phyloP scores from a whole-genome alignment of 2,888 invertebrate genomes.

The Ellobium chinense region DNA sequence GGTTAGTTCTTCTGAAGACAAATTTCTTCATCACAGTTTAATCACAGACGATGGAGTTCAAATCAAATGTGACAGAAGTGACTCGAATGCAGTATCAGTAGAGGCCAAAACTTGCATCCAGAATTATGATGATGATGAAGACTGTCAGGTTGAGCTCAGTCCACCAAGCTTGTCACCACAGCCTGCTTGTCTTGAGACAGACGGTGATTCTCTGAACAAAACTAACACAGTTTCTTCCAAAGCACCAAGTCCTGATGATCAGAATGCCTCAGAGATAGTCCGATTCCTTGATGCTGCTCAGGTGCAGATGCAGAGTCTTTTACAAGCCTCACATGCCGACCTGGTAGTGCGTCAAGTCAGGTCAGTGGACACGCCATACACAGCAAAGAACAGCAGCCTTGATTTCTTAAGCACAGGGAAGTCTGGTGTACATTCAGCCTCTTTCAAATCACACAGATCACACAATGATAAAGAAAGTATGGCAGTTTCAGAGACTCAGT shows the following conservation, averaged over 20 bases:
- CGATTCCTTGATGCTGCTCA: slow-evolving; percentile 15
- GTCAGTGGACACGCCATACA: not conserved
- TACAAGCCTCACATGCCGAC: not conserved
- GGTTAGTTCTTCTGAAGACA: not conserved
- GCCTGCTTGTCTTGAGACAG: not conserved
- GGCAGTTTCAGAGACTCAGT: no score
- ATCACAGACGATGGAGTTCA: no score
- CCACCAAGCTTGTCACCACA: not conserved
- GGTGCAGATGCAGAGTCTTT: slow-evolving; percentile 8
- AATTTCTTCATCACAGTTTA: not conserved
- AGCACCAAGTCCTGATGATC: not conserved
- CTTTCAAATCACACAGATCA: no score
- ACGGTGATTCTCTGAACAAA: not conserved
- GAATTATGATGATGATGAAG: not conserved
- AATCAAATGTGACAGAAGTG: not conserved
- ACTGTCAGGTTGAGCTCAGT: not conserved
- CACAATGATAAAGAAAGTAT: no score
- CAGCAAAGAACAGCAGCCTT: not conserved
- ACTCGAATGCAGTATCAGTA: not conserved
- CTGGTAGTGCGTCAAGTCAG: not conserved
- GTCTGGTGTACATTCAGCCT: not conserved
- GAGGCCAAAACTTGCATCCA: not conserved
- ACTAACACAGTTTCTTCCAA: not conserved
- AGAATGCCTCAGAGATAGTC: slow-evolving; percentile 2
- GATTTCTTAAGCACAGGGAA: not conserved